Percentiles rank a stretch among this genome's conserved stretches.
phyloP scores from a whole-genome alignment of 2,797 vertebrate genomes.

The Anas acuta region DNA sequence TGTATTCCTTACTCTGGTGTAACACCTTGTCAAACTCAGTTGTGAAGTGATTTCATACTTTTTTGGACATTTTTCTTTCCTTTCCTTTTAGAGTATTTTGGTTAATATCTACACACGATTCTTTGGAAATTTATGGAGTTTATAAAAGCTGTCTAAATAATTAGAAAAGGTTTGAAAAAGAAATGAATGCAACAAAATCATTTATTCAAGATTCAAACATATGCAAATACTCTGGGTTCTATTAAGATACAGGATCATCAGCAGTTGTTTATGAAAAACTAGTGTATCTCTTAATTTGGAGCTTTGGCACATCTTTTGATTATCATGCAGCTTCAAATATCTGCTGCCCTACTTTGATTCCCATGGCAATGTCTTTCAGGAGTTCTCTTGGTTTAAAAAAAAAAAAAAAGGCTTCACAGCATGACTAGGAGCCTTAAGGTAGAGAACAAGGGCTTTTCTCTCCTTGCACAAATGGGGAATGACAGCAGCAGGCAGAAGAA shows the following conservation, averaged over 20 bases:
- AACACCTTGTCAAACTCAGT: neutral
- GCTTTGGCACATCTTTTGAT: neutral
- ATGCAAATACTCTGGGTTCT: neutral
- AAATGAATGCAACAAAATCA: neutral
- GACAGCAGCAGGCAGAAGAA: neutral
- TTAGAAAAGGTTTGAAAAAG: neutral
- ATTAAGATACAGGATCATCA: neutral
- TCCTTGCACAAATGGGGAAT: neutral
- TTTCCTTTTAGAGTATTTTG: neutral
- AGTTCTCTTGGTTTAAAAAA: neutral
- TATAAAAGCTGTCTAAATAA: neutral
- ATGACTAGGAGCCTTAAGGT: neutral
- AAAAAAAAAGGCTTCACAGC: neutral
- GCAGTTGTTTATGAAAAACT: neutral
- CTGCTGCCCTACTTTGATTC: constrained; percentile 26
- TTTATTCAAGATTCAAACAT: neutral
- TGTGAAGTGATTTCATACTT: neutral
- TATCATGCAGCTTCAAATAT: neutral
- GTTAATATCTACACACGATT: neutral
- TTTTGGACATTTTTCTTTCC: neutral
- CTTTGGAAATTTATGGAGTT: neutral
- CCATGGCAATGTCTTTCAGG: neutral
- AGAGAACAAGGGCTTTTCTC: neutral
- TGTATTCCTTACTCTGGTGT: neutral
- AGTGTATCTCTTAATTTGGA: neutral